phyloP scores from a whole-genome alignment of 2,797 vertebrate species.

The Acanthopagrus latus region DNA sequence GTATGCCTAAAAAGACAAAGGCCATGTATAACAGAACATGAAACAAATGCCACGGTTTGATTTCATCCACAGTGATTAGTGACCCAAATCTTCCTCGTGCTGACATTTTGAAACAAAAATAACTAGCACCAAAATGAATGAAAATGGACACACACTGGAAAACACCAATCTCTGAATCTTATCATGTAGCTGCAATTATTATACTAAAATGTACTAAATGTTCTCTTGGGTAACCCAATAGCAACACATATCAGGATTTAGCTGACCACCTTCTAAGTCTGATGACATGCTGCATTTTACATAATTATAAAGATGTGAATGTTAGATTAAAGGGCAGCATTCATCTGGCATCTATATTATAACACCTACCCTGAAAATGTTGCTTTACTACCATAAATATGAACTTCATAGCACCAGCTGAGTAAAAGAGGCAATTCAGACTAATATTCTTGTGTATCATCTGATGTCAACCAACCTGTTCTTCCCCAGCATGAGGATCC shows the following conservation, averaged over 20 bases:
- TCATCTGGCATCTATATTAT: background rate
- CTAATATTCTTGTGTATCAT: background rate
- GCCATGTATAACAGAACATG: slow-evolving; percentile 30
- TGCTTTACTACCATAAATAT: background rate
- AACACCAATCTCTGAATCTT: slow-evolving; percentile 16
- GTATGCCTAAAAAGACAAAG: slow-evolving; percentile 39
- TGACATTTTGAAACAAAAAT: slow-evolving; percentile 31
- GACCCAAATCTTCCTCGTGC: slow-evolving; percentile 39
- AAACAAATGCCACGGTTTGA: slow-evolving; percentile 37
- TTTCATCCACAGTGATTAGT: slow-evolving; percentile 47
- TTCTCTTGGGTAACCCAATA: background rate
- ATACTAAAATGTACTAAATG: slow-evolving; percentile 13
- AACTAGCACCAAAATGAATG: slow-evolving; percentile 22
- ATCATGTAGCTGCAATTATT: slow-evolving; percentile 1
- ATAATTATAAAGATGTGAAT: background rate
- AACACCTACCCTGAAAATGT: background rate
- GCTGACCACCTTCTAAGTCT: background rate
- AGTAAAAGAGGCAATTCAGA: background rate
- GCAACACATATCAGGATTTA: background rate
- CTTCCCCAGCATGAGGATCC: slow-evolving; percentile 93
- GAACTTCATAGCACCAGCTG: background rate
- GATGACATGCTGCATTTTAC: background rate
- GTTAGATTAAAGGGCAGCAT: background rate
- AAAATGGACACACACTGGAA: slow-evolving; percentile 29
- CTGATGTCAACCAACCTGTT: slow-evolving; percentile 89